These are phyloP conservation scores for Arizona elegans DNA, from an alignment of 2,113 vertebrate species.

Conservation along the genomic window DNA sequence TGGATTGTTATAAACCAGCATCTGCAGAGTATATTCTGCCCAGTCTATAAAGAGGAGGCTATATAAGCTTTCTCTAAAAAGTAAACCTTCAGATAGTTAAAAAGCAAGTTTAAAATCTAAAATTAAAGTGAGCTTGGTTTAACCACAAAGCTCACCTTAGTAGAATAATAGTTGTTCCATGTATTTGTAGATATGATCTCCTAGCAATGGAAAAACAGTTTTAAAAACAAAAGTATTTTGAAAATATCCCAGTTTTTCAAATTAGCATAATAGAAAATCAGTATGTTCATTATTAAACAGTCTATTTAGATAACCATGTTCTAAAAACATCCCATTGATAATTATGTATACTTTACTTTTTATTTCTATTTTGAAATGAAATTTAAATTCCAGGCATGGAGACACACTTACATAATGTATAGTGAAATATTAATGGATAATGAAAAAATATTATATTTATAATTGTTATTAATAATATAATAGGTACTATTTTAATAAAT, in stretches of 20 bases:
- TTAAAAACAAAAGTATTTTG: neutral
- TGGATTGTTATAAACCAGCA: neutral
- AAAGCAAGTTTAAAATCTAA: neutral
- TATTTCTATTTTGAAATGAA: neutral
- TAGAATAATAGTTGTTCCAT: neutral
- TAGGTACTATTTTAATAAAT: neutral
- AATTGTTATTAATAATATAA: neutral
- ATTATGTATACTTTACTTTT: neutral
- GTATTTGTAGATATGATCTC: neutral
- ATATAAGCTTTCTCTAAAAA: neutral
- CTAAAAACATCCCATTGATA: neutral
- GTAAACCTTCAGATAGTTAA: neutral
- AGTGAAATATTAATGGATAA: neutral
- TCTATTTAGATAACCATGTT: neutral
- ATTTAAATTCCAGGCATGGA: neutral
- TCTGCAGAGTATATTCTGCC: neutral
- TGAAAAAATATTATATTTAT: neutral
- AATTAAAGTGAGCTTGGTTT: neutral
- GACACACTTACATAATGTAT: neutral
- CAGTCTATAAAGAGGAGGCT: neutral
- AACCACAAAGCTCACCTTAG: neutral
- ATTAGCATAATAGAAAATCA: neutral
- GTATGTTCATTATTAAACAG: neutral
- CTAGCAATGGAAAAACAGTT: neutral
- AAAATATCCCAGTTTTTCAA: neutral